Conservation (phyloP, 2,797 vertebrate genomes). For the Trachops cirrhosus region DNA sequence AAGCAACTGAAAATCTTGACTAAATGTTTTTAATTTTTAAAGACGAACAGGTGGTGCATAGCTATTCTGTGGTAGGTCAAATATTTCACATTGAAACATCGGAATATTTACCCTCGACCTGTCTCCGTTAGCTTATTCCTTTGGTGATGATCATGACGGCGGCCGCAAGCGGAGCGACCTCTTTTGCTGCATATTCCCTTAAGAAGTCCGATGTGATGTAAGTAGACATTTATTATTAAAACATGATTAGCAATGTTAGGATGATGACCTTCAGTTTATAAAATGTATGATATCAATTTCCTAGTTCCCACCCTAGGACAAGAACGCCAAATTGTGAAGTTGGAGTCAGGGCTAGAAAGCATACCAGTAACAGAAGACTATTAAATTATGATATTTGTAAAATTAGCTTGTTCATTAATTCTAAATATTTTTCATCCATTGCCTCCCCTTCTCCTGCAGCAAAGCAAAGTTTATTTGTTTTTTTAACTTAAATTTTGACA, state of each 20-base stretch:
- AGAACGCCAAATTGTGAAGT: neutral
- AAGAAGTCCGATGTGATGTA: constrained; percentile 92
- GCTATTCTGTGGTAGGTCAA: neutral
- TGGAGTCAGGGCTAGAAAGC: neutral
- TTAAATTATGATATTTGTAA: neutral
- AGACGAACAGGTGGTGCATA: neutral
- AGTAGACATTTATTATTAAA: constrained; percentile 72
- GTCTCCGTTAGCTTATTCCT: constrained; percentile 89
- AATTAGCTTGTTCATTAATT: neutral
- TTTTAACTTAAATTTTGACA: neutral
- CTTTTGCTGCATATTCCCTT: constrained; percentile 84
- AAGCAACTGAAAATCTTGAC: neutral
- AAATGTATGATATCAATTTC: neutral
- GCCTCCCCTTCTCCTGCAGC: neutral
- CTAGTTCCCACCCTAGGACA: neutral
- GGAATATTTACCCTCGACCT: neutral
- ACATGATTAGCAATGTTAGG: neutral
- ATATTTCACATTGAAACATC: neutral
- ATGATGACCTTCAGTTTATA: neutral
- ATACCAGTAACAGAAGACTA: neutral
- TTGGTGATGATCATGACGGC: constrained; percentile 81
- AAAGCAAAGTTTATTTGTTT: neutral
- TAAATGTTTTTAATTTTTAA: neutral
- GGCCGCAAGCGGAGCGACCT: constrained; percentile 81
- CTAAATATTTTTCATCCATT: neutral